Evolutionary conservation across 2,113 vertebrate species (phyloP).

Genomic region (Rousettus leschenaultii): DNA sequence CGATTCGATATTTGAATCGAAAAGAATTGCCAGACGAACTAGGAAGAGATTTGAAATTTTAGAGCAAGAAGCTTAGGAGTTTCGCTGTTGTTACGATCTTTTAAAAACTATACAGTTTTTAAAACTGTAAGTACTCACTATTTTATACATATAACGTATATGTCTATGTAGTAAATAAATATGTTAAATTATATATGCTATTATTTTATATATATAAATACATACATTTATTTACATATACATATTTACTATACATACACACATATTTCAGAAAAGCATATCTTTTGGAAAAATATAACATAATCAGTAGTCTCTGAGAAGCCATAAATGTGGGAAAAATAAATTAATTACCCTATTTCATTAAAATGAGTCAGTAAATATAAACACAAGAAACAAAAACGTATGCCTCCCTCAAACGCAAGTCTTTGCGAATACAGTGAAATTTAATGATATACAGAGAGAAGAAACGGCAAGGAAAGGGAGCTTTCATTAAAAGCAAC

Average conservation of each 20-base stretch:
- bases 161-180: background rate
- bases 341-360: background rate
- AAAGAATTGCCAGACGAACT: background rate
- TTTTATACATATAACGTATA: background rate
- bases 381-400: constrained; percentile 8
- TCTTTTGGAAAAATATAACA: constrained; percentile 9
- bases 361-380: background rate
- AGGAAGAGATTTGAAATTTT: background rate
- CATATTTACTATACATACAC: background rate
- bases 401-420: background rate
- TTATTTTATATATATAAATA: background rate
- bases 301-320: background rate
- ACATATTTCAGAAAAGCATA: background rate
- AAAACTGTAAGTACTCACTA: background rate
- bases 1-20: background rate
- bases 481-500: background rate
- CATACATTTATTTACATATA: too few species aligned
- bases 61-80: background rate
- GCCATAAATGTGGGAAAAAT: background rate
- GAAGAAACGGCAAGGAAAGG: background rate
- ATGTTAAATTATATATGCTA: background rate
- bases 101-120: background rate
- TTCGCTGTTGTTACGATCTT: background rate
- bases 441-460: background rate
- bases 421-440: background rate